These are phyloP conservation scores for Rhopalosiphum padi DNA, from an alignment of 1,140 invertebrate species.

Conservation along the genomic window DNA sequence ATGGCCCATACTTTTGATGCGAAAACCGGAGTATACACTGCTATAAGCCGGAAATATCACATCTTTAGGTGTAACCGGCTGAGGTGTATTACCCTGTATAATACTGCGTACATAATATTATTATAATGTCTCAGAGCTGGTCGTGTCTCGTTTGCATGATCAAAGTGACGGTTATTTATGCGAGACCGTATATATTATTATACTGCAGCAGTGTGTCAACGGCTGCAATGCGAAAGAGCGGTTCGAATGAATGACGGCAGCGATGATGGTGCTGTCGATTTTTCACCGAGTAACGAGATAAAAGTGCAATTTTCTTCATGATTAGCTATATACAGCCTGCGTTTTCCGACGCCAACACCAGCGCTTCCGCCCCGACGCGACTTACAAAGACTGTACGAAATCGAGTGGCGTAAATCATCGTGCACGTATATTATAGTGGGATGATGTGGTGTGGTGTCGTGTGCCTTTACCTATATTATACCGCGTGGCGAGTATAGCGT, in stretches of 20 bases:
- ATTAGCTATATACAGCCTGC: not conserved
- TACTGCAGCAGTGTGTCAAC: not conserved
- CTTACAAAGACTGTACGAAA: not conserved
- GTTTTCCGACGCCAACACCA: not conserved
- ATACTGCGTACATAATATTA: not conserved
- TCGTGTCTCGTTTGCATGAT: not conserved
- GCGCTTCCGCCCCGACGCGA: not conserved
- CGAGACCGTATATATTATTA: not conserved
- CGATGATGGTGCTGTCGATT: not conserved
- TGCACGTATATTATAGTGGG: not conserved
- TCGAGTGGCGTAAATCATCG: conserved; percentile 13
- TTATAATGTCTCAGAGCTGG: not conserved
- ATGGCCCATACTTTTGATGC: too few relatives aligned
- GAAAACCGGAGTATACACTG: too few relatives aligned
- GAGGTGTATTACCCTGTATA: not conserved
- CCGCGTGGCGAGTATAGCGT: not conserved
- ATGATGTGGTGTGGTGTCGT: not conserved
- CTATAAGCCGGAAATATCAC: not conserved
- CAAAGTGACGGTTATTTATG: conserved; percentile 29
- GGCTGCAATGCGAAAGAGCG: not conserved
- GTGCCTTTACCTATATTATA: not conserved
- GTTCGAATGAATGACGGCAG: not conserved
- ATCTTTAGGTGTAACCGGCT: not conserved
- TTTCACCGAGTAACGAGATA: conserved; percentile 2
- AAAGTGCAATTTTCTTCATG: conserved; percentile 37